phyloP scores from a whole-genome alignment of 2,113 vertebrate species.

The Eira barbara region DNA sequence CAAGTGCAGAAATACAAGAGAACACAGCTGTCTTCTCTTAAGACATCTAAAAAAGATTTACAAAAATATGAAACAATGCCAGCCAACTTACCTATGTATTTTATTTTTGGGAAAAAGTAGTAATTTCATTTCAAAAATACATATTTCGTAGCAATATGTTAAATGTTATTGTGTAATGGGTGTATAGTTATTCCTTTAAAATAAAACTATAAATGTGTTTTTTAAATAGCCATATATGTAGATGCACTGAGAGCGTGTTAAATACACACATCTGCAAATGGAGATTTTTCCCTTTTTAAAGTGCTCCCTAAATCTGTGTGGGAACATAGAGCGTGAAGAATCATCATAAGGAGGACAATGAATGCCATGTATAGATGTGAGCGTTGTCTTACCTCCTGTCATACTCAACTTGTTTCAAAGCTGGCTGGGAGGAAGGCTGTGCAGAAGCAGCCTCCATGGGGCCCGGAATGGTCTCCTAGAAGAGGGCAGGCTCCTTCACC shows the following conservation, averaged over 20 bases:
- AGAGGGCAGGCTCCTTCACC: background rate
- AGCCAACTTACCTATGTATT: background rate
- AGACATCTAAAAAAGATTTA: background rate
- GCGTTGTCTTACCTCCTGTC: background rate
- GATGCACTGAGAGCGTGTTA: background rate
- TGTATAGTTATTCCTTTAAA: background rate
- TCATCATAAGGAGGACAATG: background rate
- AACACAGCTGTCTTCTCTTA: background rate
- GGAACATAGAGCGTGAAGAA: background rate
- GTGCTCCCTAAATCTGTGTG: background rate
- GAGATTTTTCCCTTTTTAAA: background rate
- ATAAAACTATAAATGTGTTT: background rate
- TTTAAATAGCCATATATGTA: background rate
- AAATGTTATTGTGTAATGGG: background rate
- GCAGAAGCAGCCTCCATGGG: background rate
- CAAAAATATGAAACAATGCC: background rate
- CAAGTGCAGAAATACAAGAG: background rate
- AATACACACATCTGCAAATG: background rate
- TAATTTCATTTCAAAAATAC: background rate
- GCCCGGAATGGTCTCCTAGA: background rate
- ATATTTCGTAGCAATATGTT: background rate
- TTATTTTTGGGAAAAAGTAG: background rate
- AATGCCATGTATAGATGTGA: background rate
- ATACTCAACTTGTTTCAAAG: background rate
- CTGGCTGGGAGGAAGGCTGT: background rate